These are phyloP conservation scores for Sylvicola cinctus DNA, from an alignment of 2,888 invertebrate genomes.

Conservation along the genomic window DNA sequence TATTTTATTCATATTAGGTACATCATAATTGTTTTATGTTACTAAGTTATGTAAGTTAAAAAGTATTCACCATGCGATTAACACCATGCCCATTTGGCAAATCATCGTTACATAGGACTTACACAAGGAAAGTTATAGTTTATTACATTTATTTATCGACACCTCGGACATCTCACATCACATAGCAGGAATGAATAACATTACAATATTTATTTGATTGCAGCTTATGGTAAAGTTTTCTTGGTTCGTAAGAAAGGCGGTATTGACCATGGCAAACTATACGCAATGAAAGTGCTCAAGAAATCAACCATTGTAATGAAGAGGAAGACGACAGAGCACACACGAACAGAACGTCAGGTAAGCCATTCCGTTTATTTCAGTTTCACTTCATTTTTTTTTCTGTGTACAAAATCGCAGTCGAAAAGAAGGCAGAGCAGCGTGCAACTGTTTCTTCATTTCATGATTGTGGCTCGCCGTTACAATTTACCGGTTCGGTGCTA, in stretches of 20 bases:
- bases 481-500: no score
- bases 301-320: constrained; percentile 89
- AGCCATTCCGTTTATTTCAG: no score
- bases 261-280: constrained; percentile 68
- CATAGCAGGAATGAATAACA: no score
- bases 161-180: not conserved
- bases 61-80: no score
- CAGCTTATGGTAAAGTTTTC: constrained; percentile 92
- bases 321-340: constrained; percentile 91
- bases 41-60: no score
- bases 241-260: constrained; percentile 82
- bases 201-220: constrained; percentile 22
- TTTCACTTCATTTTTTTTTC: not conserved
- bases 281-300: constrained; percentile 96
- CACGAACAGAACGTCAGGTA: constrained; percentile 83
- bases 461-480: no score
- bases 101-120: not conserved
- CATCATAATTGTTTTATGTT: not conserved
- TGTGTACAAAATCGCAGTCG: no score
- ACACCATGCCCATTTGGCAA: not conserved
- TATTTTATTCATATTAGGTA: no score
- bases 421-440: no score
- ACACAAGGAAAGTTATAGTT: not conserved
- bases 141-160: not conserved
- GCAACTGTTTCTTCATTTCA: no score